Conservation (phyloP, 2,888 invertebrate species). For the Apodemia duryi region DNA sequence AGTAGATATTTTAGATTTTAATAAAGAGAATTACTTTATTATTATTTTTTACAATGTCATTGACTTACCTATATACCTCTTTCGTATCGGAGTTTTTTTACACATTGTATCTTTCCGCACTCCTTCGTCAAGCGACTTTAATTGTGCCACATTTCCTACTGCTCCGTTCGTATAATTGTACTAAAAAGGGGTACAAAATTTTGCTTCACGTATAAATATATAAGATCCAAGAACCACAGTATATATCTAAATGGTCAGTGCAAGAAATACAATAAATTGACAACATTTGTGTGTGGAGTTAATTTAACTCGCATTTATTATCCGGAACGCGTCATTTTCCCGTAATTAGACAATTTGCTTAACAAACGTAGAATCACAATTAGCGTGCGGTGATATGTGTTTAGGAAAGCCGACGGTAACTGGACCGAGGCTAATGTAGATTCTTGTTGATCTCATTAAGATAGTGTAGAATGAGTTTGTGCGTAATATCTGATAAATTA, state of each 20-base stretch:
- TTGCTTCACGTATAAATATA: no score
- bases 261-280: neutral
- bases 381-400: constrained; percentile 4
- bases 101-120: no score
- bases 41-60: no score
- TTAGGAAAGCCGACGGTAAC: constrained; percentile 11
- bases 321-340: neutral
- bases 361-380: constrained; percentile 7
- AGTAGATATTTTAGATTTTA: no score
- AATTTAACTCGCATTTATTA: constrained; percentile 1
- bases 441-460: constrained; percentile 8
- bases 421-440: constrained; percentile 10
- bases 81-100: no score
- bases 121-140: no score
- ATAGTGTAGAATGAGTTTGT: neutral
- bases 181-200: no score
- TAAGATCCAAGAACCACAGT: no score
- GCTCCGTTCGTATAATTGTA: no score
- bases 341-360: constrained; percentile 13
- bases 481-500: constrained; percentile 1
- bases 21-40: no score
- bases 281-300: neutral
- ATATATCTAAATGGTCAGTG: neutral
- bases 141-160: no score
- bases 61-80: no score